phyloP scores from a whole-genome alignment of 2,888 invertebrate genomes.

The Temnothorax unifasciatus region DNA sequence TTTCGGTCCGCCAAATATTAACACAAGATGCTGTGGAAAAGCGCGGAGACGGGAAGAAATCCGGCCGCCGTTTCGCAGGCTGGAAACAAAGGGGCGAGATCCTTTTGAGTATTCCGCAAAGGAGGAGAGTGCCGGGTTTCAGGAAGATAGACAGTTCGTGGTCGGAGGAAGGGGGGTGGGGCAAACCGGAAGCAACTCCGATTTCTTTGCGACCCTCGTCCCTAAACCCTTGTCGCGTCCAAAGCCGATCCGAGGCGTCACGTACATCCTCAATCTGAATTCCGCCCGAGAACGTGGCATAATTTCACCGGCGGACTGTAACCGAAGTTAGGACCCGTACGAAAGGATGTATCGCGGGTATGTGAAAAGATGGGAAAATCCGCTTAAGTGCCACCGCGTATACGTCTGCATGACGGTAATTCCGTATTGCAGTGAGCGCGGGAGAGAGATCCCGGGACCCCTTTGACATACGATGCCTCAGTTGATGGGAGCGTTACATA shows the following conservation, averaged over 20 bases:
- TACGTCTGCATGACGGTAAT: neutral
- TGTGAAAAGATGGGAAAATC: constrained; percentile 27
- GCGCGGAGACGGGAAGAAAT: neutral
- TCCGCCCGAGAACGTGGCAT: neutral
- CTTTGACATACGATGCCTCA: constrained; percentile 27
- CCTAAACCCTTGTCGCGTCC: neutral
- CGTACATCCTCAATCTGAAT: constrained; percentile 32
- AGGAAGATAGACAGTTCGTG: neutral
- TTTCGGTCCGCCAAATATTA: constrained; percentile 24
- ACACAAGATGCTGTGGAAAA: neutral
- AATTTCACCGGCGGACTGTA: constrained; percentile 9
- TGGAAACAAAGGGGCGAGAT: constrained; percentile 12
- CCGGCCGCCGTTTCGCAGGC: neutral
- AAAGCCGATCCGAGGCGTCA: constrained; percentile 9
- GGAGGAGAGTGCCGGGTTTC: neutral
- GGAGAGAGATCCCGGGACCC: neutral
- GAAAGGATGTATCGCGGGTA: constrained; percentile 28
- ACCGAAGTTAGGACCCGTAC: neutral
- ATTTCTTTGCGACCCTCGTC: constrained; percentile 20
- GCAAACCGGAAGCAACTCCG: neutral
- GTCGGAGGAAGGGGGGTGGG: neutral
- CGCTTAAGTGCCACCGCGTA: neutral
- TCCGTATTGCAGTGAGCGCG: neutral
- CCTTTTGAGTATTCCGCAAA: neutral
- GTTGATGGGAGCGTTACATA: neutral